phyloP scores from a whole-genome alignment of 2,113 vertebrate genomes.

The Falco punctatus region DNA sequence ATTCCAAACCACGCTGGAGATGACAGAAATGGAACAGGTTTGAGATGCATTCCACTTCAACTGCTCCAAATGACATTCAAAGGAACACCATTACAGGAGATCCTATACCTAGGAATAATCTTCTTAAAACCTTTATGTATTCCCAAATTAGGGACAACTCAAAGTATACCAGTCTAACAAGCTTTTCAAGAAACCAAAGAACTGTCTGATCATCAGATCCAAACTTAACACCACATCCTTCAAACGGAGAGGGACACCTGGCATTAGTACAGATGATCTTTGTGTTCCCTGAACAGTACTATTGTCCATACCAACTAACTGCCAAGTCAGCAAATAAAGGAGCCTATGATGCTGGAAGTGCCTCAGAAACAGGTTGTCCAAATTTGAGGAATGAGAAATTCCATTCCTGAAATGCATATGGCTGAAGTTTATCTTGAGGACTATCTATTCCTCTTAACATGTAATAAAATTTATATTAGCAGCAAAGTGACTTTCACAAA shows the following conservation, averaged over 20 bases:
- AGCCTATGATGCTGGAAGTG: not conserved
- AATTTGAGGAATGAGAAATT: not conserved
- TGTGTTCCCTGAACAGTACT: not conserved
- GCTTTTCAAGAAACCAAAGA: not conserved
- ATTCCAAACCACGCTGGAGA: not conserved
- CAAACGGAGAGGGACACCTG: not conserved
- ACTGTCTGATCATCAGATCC: not conserved
- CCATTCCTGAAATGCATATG: not conserved
- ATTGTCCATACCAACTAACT: not conserved
- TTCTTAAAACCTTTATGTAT: not conserved
- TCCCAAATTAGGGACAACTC: not conserved
- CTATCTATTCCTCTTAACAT: not conserved
- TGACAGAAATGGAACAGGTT: not conserved
- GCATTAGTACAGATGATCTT: not conserved
- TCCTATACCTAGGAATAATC: not conserved
- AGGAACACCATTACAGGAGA: not conserved
- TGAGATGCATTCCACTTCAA: not conserved
- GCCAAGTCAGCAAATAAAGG: not conserved
- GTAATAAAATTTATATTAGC: not conserved
- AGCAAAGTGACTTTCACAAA: not conserved
- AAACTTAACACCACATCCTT: not conserved
- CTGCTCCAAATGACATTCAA: not conserved
- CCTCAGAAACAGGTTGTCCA: not conserved
- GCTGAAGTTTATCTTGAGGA: not conserved
- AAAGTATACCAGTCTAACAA: not conserved